Evolutionary conservation across 2,113 vertebrate species (phyloP), one percentile per base, ranked within the genome.

Genomic region (Amblyornis subalaris): DNA sequence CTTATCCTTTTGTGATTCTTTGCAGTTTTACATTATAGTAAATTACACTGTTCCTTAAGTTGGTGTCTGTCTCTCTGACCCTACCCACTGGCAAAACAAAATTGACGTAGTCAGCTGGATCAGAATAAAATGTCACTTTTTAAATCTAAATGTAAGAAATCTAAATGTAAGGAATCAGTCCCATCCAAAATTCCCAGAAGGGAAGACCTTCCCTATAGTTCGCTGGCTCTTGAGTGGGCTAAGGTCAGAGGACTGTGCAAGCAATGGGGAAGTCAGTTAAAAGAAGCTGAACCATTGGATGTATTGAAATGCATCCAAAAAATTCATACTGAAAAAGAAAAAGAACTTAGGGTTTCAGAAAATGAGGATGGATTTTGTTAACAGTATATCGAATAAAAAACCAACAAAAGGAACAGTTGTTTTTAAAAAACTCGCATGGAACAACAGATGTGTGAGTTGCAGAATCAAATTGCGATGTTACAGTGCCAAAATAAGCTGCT

Each of bases 21-120:
- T 44, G 67, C 55, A 33, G 38, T 53, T 83, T 36, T 44, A 16
- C 33, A 53, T 44, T 21, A 11, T 1, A 12, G 57, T 12, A 36
- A 44, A 72, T 36, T 26, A 26, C 36, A 44, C 66, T 61, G 38
- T 62, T 53, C 47, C 80, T 35, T 72, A 17, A 33, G 55, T 19
- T 40, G 58, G 40, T 55, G 50, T 47, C n/a, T 64, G 8, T 54
- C 14, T 38, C 23, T 65, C 81, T 74, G 70, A 48, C 70, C 29
- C 60, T 40, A 20, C 15, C 17, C 42, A 42, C 50, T 13, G 47
- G 35, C 42, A 26, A 75, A 75, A 66, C 25, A 75, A 75, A 86
- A 75, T 22, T 28, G 40, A 26, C 0, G 0, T 26, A 33, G 33
- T 36, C 26, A 24, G 17, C 31, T 13, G 9, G 26, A 17, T 67